phyloP scores from a whole-genome alignment of 2,888 invertebrate species.

The Polydrusus cervinus region DNA sequence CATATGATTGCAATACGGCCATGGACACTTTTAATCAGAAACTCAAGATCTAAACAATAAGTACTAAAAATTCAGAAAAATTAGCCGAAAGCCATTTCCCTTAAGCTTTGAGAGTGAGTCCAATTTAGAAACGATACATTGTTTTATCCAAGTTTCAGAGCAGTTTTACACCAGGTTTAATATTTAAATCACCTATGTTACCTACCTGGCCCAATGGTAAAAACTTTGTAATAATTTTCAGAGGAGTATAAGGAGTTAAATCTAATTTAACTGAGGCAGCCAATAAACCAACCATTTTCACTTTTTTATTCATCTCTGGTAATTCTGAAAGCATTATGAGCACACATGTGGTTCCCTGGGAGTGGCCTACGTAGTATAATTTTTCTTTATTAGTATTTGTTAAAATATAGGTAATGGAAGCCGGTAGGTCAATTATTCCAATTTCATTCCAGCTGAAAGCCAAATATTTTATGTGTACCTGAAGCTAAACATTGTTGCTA shows the following conservation, averaged over 20 bases:
- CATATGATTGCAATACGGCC: too few relatives aligned
- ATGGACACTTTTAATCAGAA: too few relatives aligned
- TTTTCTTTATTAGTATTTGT: slow-evolving; percentile 74
- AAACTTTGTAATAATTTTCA: slow-evolving; percentile 7
- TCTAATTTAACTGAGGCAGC: slow-evolving; percentile 37
- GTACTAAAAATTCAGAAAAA: too few relatives aligned
- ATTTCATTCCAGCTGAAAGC: slow-evolving; percentile 87
- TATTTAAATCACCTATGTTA: not conserved
- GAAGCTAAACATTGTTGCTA: too few relatives aligned
- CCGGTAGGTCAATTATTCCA: slow-evolving; percentile 84
- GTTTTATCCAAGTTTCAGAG: too few relatives aligned
- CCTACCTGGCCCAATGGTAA: slow-evolving; percentile 32
- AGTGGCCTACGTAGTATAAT: slow-evolving; percentile 86
- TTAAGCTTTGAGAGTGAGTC: too few relatives aligned
- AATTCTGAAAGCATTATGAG: slow-evolving; percentile 78
- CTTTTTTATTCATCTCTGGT: slow-evolving; percentile 79
- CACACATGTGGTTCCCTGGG: slow-evolving; percentile 81
- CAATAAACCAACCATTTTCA: slow-evolving; percentile 65
- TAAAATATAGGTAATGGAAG: slow-evolving; percentile 72
- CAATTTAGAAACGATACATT: too few relatives aligned
- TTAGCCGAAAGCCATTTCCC: too few relatives aligned
- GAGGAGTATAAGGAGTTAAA: slow-evolving; percentile 13
- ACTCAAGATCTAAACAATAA: too few relatives aligned
- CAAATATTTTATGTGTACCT: too few relatives aligned
- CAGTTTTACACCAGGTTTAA: too few relatives aligned